These are phyloP conservation scores for Escarpia spicata DNA, from an alignment of 2,888 invertebrate genomes.

Conservation along the genomic window DNA sequence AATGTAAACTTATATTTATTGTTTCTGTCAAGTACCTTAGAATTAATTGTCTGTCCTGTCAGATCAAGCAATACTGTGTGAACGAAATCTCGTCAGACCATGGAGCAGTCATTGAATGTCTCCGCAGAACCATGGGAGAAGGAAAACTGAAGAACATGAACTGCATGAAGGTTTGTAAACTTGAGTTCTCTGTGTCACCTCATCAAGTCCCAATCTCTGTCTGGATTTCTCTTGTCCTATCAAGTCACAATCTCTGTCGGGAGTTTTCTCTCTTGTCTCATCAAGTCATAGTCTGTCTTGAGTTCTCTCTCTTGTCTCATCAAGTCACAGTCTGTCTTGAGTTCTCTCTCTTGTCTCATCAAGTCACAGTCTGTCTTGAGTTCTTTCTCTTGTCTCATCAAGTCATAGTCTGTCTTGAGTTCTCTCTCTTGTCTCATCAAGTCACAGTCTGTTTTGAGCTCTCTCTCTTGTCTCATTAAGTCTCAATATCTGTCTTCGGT, in stretches of 20 bases:
- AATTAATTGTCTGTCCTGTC: not conserved
- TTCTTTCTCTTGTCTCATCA: not conserved
- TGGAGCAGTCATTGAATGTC: not conserved
- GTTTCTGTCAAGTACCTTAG: not conserved
- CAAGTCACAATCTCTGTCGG: not conserved
- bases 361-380: not conserved
- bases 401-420: not conserved
- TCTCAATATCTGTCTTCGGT: no score
- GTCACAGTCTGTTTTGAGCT: not conserved
- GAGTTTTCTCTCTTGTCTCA: not conserved
- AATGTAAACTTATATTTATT: not conserved
- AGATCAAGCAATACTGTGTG: not conserved
- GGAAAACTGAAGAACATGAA: not conserved
- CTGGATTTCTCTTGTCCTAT: not conserved
- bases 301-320: not conserved
- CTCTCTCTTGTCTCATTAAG: no score
- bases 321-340: not conserved
- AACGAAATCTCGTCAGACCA: not conserved
- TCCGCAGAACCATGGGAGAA: not conserved
- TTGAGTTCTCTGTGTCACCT: not conserved
- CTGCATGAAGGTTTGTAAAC: constrained; percentile 24
- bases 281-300: not conserved
- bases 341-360: not conserved
- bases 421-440: not conserved
- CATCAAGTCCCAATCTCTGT: not conserved